phyloP scores from a whole-genome alignment of 2,888 invertebrate genomes.

The Furcula furcula region DNA sequence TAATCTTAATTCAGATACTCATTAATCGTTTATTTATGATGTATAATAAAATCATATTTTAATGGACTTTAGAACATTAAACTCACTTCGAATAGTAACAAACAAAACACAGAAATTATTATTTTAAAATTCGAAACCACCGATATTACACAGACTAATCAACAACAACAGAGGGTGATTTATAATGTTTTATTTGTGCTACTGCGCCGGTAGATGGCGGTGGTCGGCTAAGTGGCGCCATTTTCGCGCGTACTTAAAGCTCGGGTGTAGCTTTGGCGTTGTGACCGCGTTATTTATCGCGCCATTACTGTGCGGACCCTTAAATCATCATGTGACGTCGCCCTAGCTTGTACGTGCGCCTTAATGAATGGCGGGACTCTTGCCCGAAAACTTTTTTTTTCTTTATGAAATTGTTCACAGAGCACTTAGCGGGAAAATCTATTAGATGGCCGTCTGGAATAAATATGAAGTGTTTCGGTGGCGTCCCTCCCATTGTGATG shows the following conservation, averaged over 20 bases:
- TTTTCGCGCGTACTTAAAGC: conserved; percentile 62
- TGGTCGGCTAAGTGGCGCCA: conserved; percentile 65
- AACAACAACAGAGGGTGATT: conserved; percentile 49
- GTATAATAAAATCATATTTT: too few species aligned
- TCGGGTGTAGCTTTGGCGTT: conserved; percentile 45
- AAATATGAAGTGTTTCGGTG: conserved; percentile 39
- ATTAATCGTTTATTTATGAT: too few species aligned
- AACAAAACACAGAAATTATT: neutral
- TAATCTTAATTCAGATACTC: too few species aligned
- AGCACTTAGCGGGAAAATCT: conserved; percentile 75
- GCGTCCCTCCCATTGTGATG: conserved; percentile 13
- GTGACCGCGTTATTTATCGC: conserved; percentile 80
- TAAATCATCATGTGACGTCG: conserved; percentile 80
- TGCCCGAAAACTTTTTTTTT: conserved; percentile 64
- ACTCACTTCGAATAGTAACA: neutral
- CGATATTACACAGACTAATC: conserved; percentile 45
- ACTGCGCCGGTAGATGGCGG: conserved; percentile 58
- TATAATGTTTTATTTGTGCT: conserved; percentile 44
- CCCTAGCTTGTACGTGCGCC: conserved; percentile 61
- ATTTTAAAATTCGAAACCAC: conserved; percentile 8
- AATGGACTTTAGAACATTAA: too few species aligned
- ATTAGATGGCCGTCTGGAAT: conserved; percentile 53
- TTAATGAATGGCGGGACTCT: conserved; percentile 75
- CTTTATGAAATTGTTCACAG: conserved; percentile 69
- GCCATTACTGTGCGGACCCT: conserved; percentile 74